These are phyloP conservation scores for Triplophysa bombifrons DNA, from an alignment of 2,797 vertebrate genomes.

Conservation along the genomic window DNA sequence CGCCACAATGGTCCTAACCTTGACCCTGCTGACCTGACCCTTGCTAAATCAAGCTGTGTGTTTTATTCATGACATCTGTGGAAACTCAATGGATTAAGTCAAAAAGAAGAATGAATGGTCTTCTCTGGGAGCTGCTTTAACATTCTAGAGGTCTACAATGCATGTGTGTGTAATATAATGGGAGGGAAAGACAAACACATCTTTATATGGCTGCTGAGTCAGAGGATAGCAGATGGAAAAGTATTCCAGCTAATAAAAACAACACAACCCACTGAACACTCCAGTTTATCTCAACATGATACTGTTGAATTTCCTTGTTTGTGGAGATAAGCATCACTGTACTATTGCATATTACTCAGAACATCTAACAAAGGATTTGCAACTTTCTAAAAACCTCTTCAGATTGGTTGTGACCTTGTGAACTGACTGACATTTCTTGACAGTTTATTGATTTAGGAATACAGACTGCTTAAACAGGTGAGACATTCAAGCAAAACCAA, in stretches of 20 bases:
- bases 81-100: not conserved
- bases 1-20: not conserved
- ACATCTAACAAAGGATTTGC: no score
- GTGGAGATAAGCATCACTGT: not conserved
- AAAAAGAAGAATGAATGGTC: not conserved
- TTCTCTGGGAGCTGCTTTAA: not conserved
- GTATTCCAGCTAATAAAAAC: not conserved
- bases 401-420: no score
- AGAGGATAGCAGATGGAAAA: not conserved
- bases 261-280: not conserved
- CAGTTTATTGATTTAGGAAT: not conserved
- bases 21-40: not conserved
- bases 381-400: no score
- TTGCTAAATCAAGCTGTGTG: not conserved
- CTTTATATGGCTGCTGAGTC: not conserved
- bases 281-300: not conserved
- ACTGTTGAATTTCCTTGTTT: not conserved
- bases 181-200: not conserved
- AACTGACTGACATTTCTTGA: not conserved
- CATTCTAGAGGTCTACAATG: not conserved
- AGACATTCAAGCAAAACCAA: not conserved
- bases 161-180: conserved; percentile 6
- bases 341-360: no score
- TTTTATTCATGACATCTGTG: not conserved
- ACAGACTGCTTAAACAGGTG: not conserved